Conservation (phyloP, 2,113 vertebrate species). For the Tautogolabrus adspersus region DNA sequence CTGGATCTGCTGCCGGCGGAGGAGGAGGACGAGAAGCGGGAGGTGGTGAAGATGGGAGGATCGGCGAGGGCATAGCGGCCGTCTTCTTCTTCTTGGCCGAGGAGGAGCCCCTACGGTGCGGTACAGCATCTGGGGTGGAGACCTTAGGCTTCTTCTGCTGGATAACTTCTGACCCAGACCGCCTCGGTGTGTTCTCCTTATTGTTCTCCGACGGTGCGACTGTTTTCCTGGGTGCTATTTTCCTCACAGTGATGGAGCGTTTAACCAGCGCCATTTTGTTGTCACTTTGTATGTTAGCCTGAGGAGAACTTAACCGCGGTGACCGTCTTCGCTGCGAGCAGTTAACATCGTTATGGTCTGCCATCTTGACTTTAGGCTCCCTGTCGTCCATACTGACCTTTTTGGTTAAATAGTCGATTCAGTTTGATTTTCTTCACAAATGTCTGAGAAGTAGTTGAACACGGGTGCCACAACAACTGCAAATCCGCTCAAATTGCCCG, state of each 20-base stretch:
- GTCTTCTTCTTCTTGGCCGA: conserved; percentile 39
- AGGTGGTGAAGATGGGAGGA: conserved; percentile 68
- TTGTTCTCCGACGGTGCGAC: conserved; percentile 54
- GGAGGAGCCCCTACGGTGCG: conserved; percentile 10
- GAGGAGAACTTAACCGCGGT: conserved; percentile 64
- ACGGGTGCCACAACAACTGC: neutral
- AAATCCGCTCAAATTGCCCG: conserved; percentile 64
- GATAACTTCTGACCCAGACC: conserved; percentile 6
- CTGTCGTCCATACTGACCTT: neutral
- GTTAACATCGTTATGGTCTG: neutral
- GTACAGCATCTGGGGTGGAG: conserved; percentile 50
- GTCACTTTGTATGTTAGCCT: conserved; percentile 9
- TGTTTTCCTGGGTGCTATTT: conserved; percentile 82
- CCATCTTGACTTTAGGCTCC: conserved; percentile 6
- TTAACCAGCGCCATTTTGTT: conserved; percentile 77
- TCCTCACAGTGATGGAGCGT: conserved; percentile 79
- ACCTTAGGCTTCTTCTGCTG: conserved; percentile 53
- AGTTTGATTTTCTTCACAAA: neutral
- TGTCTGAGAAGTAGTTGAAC: fast-evolving
- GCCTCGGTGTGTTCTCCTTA: conserved; percentile 78
- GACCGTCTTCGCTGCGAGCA: conserved; percentile 72
- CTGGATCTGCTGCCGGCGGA: conserved; percentile 39
- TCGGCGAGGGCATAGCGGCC: conserved; percentile 72
- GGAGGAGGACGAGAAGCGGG: neutral
- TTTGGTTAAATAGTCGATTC: fast-evolving